Base-by-base conservation (phyloP, 2,888 invertebrate species). In the Eledona agricola region DNA sequence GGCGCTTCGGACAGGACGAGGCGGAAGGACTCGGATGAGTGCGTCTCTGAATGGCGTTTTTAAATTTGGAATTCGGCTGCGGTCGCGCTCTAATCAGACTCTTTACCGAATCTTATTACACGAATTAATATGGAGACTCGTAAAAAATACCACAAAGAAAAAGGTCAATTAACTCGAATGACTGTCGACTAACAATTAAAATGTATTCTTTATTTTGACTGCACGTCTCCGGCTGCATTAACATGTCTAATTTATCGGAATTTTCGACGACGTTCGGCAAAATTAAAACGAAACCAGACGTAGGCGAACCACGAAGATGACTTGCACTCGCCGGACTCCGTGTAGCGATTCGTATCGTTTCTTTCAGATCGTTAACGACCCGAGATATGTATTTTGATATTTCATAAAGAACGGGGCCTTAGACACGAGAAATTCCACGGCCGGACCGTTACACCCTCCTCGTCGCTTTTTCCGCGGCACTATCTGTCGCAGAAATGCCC, bases 151-250 rank as follows among this genome's bases (percentile, higher is more conserved):
- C 35, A 51, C 45, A 55, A 59, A 59, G 53, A 57, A 55, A 58
- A 55, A 59, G 59, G 63, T 63, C 63, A 63, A 63, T 63, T 63
- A 63, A 61, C 63, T 55, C 57, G 43, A 57, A 63, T 63, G 63
- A 63, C 63, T 63, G 63, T 59, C 60, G 50, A 51, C 42, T 58
- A 57, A 63, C 63, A 63, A 63, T 63, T 63, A 63, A 63, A 60
- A 58, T 38, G 20, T 51, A 38, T 55, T 54, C 42, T 54, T 59
- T 57, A 59, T 60, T 60, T 63, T 51, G 57, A 52, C 63, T 40
- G 38, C 51, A 61, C 63, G 60, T 60, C 55, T 60, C 52, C 42
- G 45, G 25, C 45, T 50, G 47, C 55, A 55, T 55, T 57, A 53
- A 51, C 55, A 55, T 56, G 34, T 50, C 51, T 53, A 51, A 56